Percentiles rank a stretch among this genome's conserved stretches.
These are phyloP conservation scores for Rhagonycha fulva DNA, from an alignment of 2,888 invertebrate genomes.

Conservation along the genomic window DNA sequence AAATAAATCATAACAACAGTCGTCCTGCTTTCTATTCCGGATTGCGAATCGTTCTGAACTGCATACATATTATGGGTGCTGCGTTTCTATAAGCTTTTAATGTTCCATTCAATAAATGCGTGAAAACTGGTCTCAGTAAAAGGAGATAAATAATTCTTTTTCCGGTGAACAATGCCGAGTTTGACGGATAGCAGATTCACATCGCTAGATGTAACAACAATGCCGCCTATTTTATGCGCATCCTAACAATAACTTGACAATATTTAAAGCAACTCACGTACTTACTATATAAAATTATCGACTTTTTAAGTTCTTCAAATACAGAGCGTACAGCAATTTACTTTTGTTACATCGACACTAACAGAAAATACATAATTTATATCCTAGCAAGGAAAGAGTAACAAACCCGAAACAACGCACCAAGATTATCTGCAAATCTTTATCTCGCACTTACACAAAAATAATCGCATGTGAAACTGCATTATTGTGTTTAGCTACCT, in stretches of 20 bases:
- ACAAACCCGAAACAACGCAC: not conserved
- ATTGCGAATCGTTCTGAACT: conserved; percentile 26
- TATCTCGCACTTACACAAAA: not conserved
- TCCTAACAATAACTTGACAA: conserved; percentile 34
- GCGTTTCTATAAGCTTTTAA: conserved; percentile 39
- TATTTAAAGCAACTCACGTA: conserved; percentile 35
- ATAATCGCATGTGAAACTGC: not conserved
- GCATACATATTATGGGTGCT: conserved; percentile 19
- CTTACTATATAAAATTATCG: conserved; percentile 33
- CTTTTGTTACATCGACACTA: conserved; percentile 6
- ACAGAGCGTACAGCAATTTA: conserved; percentile 21
- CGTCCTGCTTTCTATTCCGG: conserved; percentile 38
- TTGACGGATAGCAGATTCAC: conserved; percentile 42
- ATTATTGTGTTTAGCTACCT: not conserved
- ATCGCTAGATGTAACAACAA: conserved; percentile 34
- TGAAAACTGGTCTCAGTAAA: conserved; percentile 48
- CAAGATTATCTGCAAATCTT: not conserved
- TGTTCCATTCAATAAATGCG: conserved; percentile 53
- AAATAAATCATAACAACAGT: conserved; percentile 35
- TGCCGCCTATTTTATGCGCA: conserved; percentile 36
- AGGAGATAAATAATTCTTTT: conserved; percentile 49
- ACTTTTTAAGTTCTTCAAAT: conserved; percentile 26
- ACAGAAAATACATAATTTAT: not conserved
- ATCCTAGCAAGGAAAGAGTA: not conserved
- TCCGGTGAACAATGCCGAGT: conserved; percentile 43